Conservation (phyloP, 2,797 vertebrate genomes). For the Phaenicophaeus curvirostris region DNA sequence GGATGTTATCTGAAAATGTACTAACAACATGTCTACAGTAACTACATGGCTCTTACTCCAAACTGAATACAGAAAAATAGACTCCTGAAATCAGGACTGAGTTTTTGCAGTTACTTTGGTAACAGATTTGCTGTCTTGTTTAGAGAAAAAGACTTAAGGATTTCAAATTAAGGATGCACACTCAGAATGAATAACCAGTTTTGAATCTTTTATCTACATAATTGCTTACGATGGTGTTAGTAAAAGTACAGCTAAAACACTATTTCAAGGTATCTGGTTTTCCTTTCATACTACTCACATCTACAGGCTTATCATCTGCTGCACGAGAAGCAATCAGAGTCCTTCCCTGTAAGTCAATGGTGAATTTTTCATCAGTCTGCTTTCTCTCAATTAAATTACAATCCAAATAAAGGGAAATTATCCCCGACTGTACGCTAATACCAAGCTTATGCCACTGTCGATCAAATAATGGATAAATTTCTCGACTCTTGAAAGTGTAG, state of each 20-base stretch:
- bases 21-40: neutral
- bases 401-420: constrained; percentile 90
- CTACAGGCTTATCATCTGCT: constrained; percentile 89
- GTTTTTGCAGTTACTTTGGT: neutral
- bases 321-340: constrained; percentile 88
- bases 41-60: neutral
- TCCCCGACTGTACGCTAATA: constrained; percentile 83
- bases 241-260: neutral
- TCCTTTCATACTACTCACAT: constrained; percentile 81
- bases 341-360: constrained; percentile 81
- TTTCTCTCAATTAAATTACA: constrained; percentile 90
- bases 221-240: neutral
- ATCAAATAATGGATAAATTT: constrained; percentile 92
- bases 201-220: neutral
- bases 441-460: constrained; percentile 97
- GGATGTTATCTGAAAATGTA: neutral
- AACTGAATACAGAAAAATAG: neutral
- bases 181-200: neutral
- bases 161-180: neutral
- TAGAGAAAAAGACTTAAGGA: neutral
- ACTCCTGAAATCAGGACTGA: neutral
- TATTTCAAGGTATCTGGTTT: neutral
- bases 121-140: neutral
- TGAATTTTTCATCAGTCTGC: constrained; percentile 81
- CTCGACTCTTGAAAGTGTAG: constrained; percentile 90